These are phyloP conservation scores for Rhynchophorus ferrugineus DNA, from an alignment of 1,140 invertebrate species.

Conservation along the genomic window DNA sequence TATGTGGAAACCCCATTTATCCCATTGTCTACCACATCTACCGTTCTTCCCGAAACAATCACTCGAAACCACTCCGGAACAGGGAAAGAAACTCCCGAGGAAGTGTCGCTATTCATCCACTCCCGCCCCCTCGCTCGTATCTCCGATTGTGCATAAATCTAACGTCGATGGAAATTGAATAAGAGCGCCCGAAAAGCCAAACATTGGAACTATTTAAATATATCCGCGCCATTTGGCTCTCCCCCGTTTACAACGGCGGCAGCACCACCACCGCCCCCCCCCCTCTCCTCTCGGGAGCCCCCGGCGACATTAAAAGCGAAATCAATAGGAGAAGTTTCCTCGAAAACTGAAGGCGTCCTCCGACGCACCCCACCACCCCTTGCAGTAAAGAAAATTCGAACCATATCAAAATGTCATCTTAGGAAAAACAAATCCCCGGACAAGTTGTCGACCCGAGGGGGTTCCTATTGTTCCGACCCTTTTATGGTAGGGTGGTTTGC, in stretches of 20 bases:
- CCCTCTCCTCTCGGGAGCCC: neutral
- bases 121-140: too few species aligned
- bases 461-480: neutral
- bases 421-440: constrained; percentile 31
- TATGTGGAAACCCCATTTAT: too few species aligned
- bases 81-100: too few species aligned
- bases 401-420: constrained; percentile 36
- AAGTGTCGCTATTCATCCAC: too few species aligned
- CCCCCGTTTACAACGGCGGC: too few species aligned
- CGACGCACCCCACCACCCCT: too few species aligned
- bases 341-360: neutral
- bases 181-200: constrained; percentile 19
- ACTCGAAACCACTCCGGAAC: neutral
- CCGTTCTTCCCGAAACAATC: too few species aligned
- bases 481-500: neutral
- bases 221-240: constrained; percentile 21
- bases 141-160: constrained; percentile 7
- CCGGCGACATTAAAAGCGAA: constrained; percentile 25
- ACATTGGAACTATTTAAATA: constrained; percentile 22
- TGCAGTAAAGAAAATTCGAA: constrained; percentile 27
- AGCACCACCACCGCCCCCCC: neutral
- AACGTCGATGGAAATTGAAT: constrained; percentile 11
- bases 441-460: constrained; percentile 15
- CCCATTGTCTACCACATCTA: too few species aligned
- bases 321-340: constrained; percentile 25